Conservation (phyloP, 1,140 invertebrate species). For the Zaprionus tsacasi region DNA sequence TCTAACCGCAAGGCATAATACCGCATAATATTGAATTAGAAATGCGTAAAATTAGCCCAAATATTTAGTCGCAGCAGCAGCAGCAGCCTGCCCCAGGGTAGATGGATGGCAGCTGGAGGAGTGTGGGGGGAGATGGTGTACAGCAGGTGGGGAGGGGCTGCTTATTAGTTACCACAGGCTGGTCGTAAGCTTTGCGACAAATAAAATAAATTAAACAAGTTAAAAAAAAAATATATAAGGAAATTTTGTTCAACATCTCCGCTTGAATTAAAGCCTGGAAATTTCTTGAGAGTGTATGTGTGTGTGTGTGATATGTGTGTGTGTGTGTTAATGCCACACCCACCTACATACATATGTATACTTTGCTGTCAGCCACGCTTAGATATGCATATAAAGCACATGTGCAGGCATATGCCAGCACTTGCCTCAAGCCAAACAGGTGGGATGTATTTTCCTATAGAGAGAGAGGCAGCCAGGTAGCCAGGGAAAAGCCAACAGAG, state of each 20-base stretch:
- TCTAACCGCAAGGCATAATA: conserved; percentile 50
- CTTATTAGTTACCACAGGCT: conserved; percentile 39
- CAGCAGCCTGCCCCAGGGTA: conserved; percentile 1
- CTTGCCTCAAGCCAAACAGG: conserved; percentile 2
- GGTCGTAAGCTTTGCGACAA: conserved; percentile 28
- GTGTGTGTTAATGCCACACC: not conserved
- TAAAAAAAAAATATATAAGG: conserved; percentile 46
- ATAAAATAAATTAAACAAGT: conserved; percentile 48
- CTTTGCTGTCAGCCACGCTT: not conserved
- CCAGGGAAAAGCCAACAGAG: conserved; percentile 7
- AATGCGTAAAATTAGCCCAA: conserved; percentile 71
- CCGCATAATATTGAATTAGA: conserved; percentile 68
- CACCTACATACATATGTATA: not conserved
- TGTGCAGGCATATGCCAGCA: conserved; percentile 21
- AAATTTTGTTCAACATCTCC: conserved; percentile 49
- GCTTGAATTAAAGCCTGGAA: conserved; percentile 15
- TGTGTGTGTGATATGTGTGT: not conserved
- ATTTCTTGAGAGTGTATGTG: not conserved
- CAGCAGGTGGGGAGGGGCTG: not conserved
- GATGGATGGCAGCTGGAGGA: not conserved
- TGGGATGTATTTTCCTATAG: not conserved
- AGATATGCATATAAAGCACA: conserved; percentile 54
- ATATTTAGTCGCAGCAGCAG: conserved; percentile 21
- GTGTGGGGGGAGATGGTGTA: not conserved
- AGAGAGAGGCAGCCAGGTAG: not conserved